Base-by-base conservation (phyloP, 2,797 vertebrate species). In the Neomorphus geoffroyi region DNA sequence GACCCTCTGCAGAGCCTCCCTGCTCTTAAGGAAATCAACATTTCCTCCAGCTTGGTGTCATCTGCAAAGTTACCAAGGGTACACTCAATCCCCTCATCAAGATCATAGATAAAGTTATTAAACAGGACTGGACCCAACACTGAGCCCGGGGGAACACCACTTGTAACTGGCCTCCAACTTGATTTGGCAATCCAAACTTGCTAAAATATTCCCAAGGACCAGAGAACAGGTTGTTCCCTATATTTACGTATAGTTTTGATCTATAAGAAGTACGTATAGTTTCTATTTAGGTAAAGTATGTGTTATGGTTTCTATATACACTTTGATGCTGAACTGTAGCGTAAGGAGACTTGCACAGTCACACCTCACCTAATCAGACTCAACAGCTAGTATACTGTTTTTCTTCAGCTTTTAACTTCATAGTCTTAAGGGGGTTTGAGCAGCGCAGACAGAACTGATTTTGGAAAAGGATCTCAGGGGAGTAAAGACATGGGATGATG, bases 351-450 rank as follows among this genome's bases (percentile, higher is more conserved):
- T 39, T 61, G 45, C 45, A 46, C 1, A 66, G 45, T 80, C 39
- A 87, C 28, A 30, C 8, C 26, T 66, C 43, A 41, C 15, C 27
- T 18, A 27, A 37, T 78, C 69, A 81, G 37, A 77, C 53, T 53
- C 18, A 74, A 74, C 35, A 83, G 13, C 21, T 58, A 48, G 18
- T 18, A n/a, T 41, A 66, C 10, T 18, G 26, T 9, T 48, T 72
- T 80, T 41, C 19, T 71, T 82, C 45, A 66, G 48, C 35, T 82
- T 91, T 87, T 45, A 80, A 15, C n/a, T 48, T 90, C n/a, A 33
- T 70, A 71, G 6, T 32, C 27, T 60, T 43, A 46, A 62, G 18
- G 37, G 41, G 0, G 21, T 45, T 84, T 86, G 51, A 77, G 51
- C 10, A 82, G 6, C 39, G 58, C 24, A 89, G 85, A 54, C 39